Evolutionary conservation across 2,113 vertebrate species (phyloP).

Genomic region (Callaeas wilsoni): DNA sequence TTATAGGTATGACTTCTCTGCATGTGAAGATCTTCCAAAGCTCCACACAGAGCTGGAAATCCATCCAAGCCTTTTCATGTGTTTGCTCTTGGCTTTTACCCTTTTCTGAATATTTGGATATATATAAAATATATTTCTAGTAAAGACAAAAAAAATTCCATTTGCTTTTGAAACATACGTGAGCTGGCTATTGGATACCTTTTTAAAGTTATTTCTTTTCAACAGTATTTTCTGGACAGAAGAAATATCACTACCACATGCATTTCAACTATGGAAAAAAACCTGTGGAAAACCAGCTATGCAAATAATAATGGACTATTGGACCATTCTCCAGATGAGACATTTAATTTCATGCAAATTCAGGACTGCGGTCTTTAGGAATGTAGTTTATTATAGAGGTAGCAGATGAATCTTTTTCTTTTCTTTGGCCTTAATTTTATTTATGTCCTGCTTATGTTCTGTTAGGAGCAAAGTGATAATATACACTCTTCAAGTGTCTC

Average conservation of each 20-base stretch:
- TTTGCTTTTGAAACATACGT: background rate
- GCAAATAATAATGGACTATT: background rate
- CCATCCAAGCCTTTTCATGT: background rate
- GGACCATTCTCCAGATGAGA: background rate
- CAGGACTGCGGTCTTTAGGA: background rate
- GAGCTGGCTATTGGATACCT: background rate
- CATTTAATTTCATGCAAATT: background rate
- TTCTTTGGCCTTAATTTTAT: background rate
- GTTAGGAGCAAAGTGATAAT: background rate
- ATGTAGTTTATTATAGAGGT: background rate
- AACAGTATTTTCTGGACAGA: background rate
- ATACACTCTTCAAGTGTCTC: background rate
- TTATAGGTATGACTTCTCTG: background rate
- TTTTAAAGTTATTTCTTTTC: background rate
- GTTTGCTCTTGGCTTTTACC: background rate
- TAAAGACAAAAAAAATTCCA: background rate
- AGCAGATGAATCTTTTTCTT: background rate
- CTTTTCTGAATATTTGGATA: background rate
- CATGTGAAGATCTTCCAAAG: background rate
- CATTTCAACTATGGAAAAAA: background rate
- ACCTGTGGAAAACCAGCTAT: background rate
- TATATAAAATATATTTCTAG: background rate
- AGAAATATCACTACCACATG: background rate
- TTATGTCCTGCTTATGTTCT: background rate
- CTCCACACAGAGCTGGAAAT: background rate